These are phyloP conservation scores for Eupithecia vulgata DNA, from an alignment of 2,888 invertebrate species.

Conservation along the genomic window DNA sequence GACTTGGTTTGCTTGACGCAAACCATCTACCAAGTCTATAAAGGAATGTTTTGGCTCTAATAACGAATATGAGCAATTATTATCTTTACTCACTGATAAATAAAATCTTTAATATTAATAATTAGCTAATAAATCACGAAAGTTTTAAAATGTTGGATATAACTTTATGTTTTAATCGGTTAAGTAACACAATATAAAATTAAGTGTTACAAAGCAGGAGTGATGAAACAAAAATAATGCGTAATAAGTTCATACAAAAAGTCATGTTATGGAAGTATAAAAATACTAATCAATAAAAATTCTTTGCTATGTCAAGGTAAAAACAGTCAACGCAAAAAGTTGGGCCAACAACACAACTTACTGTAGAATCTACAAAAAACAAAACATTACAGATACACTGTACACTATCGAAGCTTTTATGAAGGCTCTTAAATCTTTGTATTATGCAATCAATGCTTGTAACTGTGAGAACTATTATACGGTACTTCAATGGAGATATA, in stretches of 20 bases:
- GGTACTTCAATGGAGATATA: slow-evolving; percentile 29
- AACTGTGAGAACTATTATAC: slow-evolving; percentile 39
- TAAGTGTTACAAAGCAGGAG: not conserved
- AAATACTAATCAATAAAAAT: not conserved
- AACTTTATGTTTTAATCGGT: too few species aligned
- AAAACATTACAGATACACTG: slow-evolving; percentile 22
- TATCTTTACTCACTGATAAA: too few species aligned
- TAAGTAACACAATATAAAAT: not conserved
- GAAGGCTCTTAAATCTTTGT: slow-evolving; percentile 42
- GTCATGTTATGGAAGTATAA: not conserved
- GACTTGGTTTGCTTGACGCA: too few species aligned
- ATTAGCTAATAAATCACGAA: too few species aligned
- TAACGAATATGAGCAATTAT: too few species aligned
- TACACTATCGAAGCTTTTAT: slow-evolving; percentile 42
- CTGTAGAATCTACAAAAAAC: not conserved
- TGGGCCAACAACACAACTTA: slow-evolving; percentile 10
- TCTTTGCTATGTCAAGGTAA: slow-evolving; percentile 33
- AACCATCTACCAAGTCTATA: too few species aligned
- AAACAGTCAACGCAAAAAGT: slow-evolving; percentile 31
- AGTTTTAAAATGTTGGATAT: too few species aligned
- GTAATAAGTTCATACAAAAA: not conserved
- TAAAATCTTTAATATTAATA: too few species aligned
- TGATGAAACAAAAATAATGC: not conserved
- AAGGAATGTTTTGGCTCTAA: not conserved
- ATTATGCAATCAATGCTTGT: slow-evolving; percentile 43